These are phyloP conservation scores for Oreochromis aureus DNA, from an alignment of 2,113 vertebrate species.

Conservation along the genomic window DNA sequence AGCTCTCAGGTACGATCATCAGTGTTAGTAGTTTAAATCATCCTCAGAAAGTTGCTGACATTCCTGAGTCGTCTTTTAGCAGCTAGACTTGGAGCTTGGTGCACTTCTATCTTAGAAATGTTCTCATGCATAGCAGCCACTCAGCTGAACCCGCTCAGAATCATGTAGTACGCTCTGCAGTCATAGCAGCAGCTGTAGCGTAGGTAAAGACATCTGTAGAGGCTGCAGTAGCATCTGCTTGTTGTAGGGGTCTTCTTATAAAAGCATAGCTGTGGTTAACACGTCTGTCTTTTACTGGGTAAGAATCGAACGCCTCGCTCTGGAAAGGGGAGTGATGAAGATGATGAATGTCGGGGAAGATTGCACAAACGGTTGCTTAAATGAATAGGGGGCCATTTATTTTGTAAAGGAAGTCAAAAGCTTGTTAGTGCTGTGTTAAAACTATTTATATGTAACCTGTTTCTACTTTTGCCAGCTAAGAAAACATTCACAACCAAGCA, in stretches of 20 bases:
- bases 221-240: not conserved
- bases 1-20: constrained; percentile 49
- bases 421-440: not conserved
- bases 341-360: not conserved
- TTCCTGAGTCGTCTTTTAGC: not conserved
- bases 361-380: constrained; percentile 4
- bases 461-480: constrained; percentile 10
- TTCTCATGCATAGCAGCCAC: not conserved
- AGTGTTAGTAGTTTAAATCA: constrained; percentile 1
- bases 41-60: not conserved
- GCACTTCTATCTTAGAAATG: not conserved
- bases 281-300: not conserved
- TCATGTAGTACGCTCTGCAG: not conserved
- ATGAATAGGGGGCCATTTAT: not conserved
- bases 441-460: constrained; percentile 4
- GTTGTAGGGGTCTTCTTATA: not conserved
- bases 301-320: not conserved
- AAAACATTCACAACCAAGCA: constrained; percentile 20
- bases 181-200: not conserved
- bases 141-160: not conserved
- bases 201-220: not conserved
- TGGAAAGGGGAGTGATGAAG: not conserved
- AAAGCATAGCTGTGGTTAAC: not conserved
- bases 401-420: not conserved
- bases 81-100: not conserved